These are phyloP conservation scores for Antheraea assamensis DNA, from an alignment of 2,888 invertebrate genomes.

Conservation along the genomic window DNA sequence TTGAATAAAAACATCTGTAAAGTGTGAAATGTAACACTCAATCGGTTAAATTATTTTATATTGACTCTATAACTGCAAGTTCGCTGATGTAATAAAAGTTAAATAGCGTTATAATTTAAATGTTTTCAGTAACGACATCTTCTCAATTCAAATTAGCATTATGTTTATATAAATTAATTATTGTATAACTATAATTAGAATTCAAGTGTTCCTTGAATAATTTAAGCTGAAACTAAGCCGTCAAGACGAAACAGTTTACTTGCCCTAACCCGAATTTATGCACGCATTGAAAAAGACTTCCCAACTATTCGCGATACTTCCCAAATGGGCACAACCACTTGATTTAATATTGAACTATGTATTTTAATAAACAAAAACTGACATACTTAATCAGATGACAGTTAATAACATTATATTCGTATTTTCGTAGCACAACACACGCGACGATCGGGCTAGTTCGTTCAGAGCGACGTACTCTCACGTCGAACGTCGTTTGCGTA, in stretches of 20 bases:
- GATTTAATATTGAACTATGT: conserved; percentile 12
- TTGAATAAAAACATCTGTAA: no score
- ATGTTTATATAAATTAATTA: conserved; percentile 1
- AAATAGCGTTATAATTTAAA: neutral
- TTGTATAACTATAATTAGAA: neutral
- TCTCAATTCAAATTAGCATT: neutral
- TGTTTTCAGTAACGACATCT: neutral
- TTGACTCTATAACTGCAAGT: neutral
- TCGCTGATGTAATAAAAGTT: neutral
- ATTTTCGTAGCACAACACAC: conserved; percentile 31
- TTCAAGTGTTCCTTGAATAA: conserved; percentile 12
- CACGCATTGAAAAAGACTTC: conserved; percentile 32
- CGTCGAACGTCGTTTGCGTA: conserved; percentile 51
- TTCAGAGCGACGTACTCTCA: conserved; percentile 33
- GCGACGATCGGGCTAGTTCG: conserved; percentile 18
- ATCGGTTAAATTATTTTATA: neutral
- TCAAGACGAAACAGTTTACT: conserved; percentile 29
- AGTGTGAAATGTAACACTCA: no score
- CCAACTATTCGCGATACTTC: conserved; percentile 29
- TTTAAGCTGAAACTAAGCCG: conserved; percentile 22
- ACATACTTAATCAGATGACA: conserved; percentile 70
- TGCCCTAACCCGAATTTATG: conserved; percentile 31
- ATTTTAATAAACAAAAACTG: conserved; percentile 47
- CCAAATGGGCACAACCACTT: conserved; percentile 33
- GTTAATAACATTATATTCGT: conserved; percentile 42